Conservation (phyloP, 2,113 vertebrate genomes). For the Lethenteron reissneri region DNA sequence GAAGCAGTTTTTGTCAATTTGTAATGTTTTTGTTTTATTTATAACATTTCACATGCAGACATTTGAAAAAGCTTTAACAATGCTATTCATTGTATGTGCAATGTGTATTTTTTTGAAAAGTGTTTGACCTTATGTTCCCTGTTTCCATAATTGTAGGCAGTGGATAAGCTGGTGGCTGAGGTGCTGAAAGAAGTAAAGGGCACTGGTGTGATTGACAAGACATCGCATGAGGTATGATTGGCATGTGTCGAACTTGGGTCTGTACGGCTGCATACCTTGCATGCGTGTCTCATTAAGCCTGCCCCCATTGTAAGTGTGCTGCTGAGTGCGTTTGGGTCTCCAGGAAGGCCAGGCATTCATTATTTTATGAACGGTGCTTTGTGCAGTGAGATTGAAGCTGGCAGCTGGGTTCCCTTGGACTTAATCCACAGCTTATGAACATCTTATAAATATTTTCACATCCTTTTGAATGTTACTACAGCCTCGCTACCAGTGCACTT, state of each 20-base stretch:
- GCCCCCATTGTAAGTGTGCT: background rate
- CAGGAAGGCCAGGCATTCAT: background rate
- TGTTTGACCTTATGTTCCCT: conserved; percentile 6
- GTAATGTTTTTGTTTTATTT: conserved; percentile 9
- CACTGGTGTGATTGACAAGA: conserved; percentile 30
- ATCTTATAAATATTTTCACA: too few species aligned
- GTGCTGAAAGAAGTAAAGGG: conserved; percentile 53
- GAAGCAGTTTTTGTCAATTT: conserved; percentile 8
- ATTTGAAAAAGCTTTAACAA: background rate
- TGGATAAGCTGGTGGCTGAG: conserved; percentile 46
- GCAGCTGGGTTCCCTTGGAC: too few species aligned
- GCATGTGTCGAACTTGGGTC: background rate
- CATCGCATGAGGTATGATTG: conserved; percentile 36
- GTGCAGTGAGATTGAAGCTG: too few species aligned
- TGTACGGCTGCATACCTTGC: background rate
- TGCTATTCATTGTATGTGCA: too few species aligned
- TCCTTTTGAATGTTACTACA: too few species aligned
- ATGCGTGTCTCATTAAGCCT: background rate
- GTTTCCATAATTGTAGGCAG: conserved; percentile 28
- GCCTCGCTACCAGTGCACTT: too few species aligned
- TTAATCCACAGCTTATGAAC: too few species aligned
- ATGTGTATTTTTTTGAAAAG: background rate
- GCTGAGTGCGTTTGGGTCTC: background rate
- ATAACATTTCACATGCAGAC: background rate
- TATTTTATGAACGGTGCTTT: too few species aligned